Evolutionary conservation across 2,888 invertebrate genomes (phyloP), one percentile per base, ranked within the genome.

Genomic region (Drosophila subquinaria): DNA sequence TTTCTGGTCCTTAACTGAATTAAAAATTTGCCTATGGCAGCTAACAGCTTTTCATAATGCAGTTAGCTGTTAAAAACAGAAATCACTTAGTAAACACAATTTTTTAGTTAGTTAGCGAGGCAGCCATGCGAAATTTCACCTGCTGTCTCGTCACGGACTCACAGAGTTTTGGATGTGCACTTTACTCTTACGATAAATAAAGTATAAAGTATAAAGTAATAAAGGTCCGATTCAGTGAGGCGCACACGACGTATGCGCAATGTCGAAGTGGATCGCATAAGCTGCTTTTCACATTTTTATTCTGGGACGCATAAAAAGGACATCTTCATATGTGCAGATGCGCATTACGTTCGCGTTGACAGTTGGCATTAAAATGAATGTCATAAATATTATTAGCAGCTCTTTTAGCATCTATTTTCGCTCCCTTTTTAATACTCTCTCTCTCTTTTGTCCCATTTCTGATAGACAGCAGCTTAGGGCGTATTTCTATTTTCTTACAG

Each of bases 351-450:
- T 51, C 57, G 52, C 76, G 84, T 59, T 89, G 89, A 86, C 89
- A 87, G 82, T 84, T 81, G 88, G 80, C 82, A 87, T 89, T 87
- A 80, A 75, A 84, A 77, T 77, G 81, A 82, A 72, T 64, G 55
- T 72, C 84, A 87, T 85, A 89, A 85, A 86, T 86, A 86, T 82
- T 87, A 87, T 84, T 87, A 82, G 81, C 77, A 74, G 69, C 69
- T 69, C 62, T 50, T 60, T 66, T 30, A 36, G 56, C 68, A 20
- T 60, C 57, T 71, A 62, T 48, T 62, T 60, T 30, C 27, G 23
- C 17, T 2, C 23, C 3, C 20, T 27, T 13, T 13, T 15, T 5
- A 30, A n/a, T 5, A 15, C 13, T 27, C 1, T 10, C 11, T 2
- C 30, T 23, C 20, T 20, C 3, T 20, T 3, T 42, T 50, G 8